A percentile compares a stretch with the other conserved stretches of the same genome.
Evolutionary conservation across 2,888 invertebrate genomes (phyloP).

Genomic region (Syritta pipiens): DNA sequence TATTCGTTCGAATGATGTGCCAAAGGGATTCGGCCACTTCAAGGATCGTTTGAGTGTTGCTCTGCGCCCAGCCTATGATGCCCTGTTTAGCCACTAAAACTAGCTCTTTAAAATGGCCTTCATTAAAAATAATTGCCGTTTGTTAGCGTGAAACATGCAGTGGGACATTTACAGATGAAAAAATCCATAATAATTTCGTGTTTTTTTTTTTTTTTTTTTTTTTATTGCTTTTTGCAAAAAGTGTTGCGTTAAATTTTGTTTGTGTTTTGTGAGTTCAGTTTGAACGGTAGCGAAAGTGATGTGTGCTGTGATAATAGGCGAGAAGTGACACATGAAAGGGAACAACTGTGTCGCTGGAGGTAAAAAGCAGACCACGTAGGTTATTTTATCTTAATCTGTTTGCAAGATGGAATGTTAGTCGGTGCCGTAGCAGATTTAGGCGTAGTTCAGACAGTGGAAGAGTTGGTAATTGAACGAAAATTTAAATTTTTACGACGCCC

Average conservation of each 20-base stretch:
- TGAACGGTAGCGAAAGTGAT: neutral
- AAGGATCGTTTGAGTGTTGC: constrained; percentile 93
- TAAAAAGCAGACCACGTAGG: too few species aligned
- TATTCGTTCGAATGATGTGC: constrained; percentile 95
- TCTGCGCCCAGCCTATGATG: constrained; percentile 89
- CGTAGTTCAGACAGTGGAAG: too few species aligned
- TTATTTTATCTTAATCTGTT: too few species aligned
- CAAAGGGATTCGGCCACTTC: constrained; percentile 93
- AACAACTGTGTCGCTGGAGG: too few species aligned
- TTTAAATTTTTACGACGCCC: too few species aligned
- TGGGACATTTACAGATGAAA: constrained; percentile 62
- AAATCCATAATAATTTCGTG: constrained; percentile 41
- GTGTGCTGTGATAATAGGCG: too few species aligned
- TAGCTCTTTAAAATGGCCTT: constrained; percentile 80
- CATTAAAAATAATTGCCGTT: constrained; percentile 77
- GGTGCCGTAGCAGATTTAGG: too few species aligned
- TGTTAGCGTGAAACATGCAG: constrained; percentile 75
- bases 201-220: constrained; percentile 15
- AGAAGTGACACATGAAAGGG: too few species aligned
- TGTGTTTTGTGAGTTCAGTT: neutral
- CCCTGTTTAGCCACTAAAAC: constrained; percentile 81
- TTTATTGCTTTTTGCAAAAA: neutral
- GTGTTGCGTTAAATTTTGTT: neutral
- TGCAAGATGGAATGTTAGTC: too few species aligned
- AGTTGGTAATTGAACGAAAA: too few species aligned